These are phyloP conservation scores for Poecilia velifera DNA, from an alignment of 2,797 vertebrate species.

Conservation along the genomic window DNA sequence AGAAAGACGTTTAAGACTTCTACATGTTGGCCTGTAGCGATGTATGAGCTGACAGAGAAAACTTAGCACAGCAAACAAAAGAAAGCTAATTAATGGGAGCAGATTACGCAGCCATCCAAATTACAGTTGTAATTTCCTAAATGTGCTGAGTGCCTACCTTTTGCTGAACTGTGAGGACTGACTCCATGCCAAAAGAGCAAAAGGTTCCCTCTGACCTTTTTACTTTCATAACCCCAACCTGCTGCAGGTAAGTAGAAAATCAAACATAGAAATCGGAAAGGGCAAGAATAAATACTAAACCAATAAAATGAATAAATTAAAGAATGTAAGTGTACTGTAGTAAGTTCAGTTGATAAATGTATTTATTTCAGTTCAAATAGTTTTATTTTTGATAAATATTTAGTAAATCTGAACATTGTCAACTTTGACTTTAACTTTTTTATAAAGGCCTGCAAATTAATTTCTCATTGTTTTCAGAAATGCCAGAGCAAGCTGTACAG, in stretches of 20 bases:
- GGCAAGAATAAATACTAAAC: background rate
- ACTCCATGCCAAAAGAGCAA: background rate
- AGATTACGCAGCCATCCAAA: background rate
- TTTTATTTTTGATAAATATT: background rate
- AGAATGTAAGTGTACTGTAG: background rate
- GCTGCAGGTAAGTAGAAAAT: background rate
- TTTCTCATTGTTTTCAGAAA: background rate
- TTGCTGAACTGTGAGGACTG: background rate
- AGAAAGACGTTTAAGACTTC: background rate
- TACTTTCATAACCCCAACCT: background rate
- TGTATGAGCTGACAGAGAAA: background rate
- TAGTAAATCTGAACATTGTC: background rate
- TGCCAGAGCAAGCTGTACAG: background rate
- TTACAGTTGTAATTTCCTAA: background rate
- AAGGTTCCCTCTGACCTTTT: background rate
- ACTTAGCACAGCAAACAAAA: background rate
- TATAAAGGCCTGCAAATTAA: background rate
- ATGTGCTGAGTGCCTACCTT: background rate
- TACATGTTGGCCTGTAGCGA: background rate
- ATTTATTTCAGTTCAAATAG: background rate
- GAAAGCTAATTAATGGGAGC: background rate
- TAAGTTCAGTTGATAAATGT: background rate
- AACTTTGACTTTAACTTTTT: background rate
- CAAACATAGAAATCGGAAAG: background rate
- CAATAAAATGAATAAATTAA: background rate